Evolutionary conservation across 2,888 invertebrate species (phyloP).

Genomic region (Rhingia rostrata): DNA sequence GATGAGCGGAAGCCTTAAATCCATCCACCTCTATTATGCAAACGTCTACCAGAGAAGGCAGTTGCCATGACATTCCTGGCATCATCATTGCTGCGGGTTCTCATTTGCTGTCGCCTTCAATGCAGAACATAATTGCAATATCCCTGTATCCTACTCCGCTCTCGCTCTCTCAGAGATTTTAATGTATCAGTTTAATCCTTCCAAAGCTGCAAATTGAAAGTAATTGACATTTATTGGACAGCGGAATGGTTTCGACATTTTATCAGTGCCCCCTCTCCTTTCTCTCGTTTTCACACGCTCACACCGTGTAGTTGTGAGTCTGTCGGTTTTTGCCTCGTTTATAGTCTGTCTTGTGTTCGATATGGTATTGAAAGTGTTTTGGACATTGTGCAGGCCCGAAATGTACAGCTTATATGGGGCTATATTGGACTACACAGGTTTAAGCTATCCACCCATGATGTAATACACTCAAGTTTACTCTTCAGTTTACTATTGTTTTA

Average conservation of each 20-base stretch:
- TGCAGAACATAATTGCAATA: slow-evolving; percentile 60
- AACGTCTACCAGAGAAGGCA: slow-evolving; percentile 33
- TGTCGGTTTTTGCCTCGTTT: too few relatives aligned
- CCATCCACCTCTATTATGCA: slow-evolving; percentile 65
- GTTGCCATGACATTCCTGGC: slow-evolving; percentile 55
- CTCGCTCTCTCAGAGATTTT: slow-evolving; percentile 58
- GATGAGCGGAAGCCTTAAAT: slow-evolving; percentile 69
- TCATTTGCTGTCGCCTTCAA: slow-evolving; percentile 58
- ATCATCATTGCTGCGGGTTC: slow-evolving; percentile 44
- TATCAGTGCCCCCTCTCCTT: slow-evolving; percentile 36
- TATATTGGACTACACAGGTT: slow-evolving; percentile 19
- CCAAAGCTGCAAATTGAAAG: slow-evolving; percentile 78
- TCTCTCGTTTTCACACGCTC: not conserved
- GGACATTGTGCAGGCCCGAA: slow-evolving; percentile 25
- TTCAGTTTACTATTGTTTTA: slow-evolving; percentile 48
- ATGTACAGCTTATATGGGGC: slow-evolving; percentile 13
- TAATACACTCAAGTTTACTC: slow-evolving; percentile 51
- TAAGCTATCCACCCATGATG: slow-evolving; percentile 51
- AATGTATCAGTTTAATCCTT: slow-evolving; percentile 76
- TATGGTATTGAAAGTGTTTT: slow-evolving; percentile 4
- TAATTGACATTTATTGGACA: slow-evolving; percentile 82
- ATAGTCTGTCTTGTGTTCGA: not conserved
- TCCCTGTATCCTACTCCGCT: slow-evolving; percentile 40
- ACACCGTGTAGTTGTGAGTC: too few relatives aligned
- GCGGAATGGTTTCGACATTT: slow-evolving; percentile 75